Conservation (phyloP, 1,140 invertebrate species). For the Tenebrio molitor region DNA sequence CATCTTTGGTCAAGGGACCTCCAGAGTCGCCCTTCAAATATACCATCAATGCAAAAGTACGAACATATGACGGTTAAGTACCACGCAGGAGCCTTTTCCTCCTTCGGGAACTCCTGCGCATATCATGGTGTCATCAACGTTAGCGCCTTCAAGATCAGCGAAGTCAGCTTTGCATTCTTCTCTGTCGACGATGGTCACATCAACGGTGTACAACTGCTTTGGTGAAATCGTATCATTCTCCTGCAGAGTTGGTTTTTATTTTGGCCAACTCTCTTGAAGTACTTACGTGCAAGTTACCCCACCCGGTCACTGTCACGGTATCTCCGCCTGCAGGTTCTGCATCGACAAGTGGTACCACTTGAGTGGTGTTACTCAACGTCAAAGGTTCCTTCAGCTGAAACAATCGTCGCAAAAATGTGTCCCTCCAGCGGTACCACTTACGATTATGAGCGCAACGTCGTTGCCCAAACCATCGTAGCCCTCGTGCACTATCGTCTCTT, state of each 20-base stretch:
- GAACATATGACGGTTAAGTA: neutral
- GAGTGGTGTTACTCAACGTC: conserved; percentile 56
- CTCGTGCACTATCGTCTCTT: conserved; percentile 2
- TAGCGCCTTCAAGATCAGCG: conserved; percentile 1
- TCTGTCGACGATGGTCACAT: conserved; percentile 53
- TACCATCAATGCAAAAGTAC: neutral
- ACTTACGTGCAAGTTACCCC: conserved; percentile 66
- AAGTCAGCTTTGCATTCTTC: conserved; percentile 53
- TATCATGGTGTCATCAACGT: conserved; percentile 67
- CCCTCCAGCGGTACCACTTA: neutral
- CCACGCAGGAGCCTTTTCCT: conserved; percentile 71
- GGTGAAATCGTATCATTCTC: conserved; percentile 9
- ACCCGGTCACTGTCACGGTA: conserved; percentile 68
- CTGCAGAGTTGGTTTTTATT: conserved; percentile 9
- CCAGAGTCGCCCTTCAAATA: conserved; percentile 38
- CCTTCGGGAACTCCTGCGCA: conserved; percentile 68
- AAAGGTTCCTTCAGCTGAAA: conserved; percentile 54
- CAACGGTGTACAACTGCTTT: conserved; percentile 23
- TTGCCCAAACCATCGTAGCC: conserved; percentile 5
- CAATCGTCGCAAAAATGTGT: conserved; percentile 28
- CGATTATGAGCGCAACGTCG: conserved; percentile 26
- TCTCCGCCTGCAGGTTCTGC: conserved; percentile 58
- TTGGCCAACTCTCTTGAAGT: conserved; percentile 10
- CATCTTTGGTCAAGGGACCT: conserved; percentile 42
- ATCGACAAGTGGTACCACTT: conserved; percentile 20